Base-by-base conservation (phyloP, 2,888 invertebrate genomes). In the Ectemnius cavifrons region DNA sequence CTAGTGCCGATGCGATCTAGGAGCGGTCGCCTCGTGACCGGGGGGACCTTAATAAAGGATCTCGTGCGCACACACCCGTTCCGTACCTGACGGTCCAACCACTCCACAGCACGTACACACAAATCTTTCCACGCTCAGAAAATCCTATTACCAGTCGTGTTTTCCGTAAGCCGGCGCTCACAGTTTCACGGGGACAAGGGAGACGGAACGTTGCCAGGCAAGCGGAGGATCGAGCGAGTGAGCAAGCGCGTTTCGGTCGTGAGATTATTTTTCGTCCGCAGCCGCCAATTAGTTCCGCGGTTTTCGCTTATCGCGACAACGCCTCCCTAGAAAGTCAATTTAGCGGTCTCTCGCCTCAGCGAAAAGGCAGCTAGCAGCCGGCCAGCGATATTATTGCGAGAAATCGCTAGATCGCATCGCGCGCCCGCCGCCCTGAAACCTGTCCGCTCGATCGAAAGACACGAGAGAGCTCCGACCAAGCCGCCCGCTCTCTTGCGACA, bases 101-200 rank as follows among this genome's bases (percentile, higher is more conserved):
- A 11, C 59, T 73, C 72, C 77, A 67, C 60, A 66, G 68, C 63
- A 68, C 11, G 70, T 63, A 68, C 71, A 52, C 16, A 52, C 16
- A 52, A 63, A 70, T 68, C 75, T 76, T 78, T 81, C 80, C 82
- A 80, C 80, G 82, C 73, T 79, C 79, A 79, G 82, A 82, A 77
- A 77, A 82, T 80, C 82, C 79, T 71, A 71, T 78, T 74, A 73
- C 72, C 68, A 67, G 75, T 68, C 68, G 47, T 52, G 52, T 37
- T 65, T 61, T 67, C n/a, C 58, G 23, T 67, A 28, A 2, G 8
- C 58, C 37, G 28, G 45, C 66, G 4, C 45, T 63, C 45, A 52
- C 66, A 57, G 52, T 52, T 66, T 58, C 27, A 59, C 28, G 18
- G 57, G 47, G 45, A 67, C 66, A 68, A 37, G 0, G 37, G 37